phyloP scores from a whole-genome alignment of 2,113 vertebrate species.

The Cochlearius cochlearius region DNA sequence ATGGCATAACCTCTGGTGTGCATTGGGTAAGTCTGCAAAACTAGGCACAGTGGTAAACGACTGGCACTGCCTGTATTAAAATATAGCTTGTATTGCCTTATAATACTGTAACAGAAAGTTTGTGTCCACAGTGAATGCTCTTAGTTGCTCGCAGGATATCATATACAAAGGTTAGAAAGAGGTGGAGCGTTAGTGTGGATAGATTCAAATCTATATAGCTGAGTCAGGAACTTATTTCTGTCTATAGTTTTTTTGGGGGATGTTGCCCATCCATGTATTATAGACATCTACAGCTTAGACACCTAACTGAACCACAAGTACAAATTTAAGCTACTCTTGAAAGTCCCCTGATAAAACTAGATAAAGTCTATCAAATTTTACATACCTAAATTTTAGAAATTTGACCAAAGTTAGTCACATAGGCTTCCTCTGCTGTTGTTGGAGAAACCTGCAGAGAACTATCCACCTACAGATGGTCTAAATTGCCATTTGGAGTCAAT shows the following conservation, averaged over 20 bases:
- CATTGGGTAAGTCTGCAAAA: neutral
- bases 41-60: neutral
- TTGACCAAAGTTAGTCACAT: neutral
- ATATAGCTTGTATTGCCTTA: neutral
- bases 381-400: neutral
- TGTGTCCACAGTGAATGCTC: neutral
- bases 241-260: rapidly evolving
- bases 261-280: neutral
- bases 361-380: neutral
- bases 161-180: neutral
- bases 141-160: neutral
- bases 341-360: neutral
- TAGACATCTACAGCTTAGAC: neutral
- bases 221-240: neutral
- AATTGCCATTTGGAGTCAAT: neutral
- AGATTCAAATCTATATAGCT: neutral
- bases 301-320: neutral
- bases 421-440: neutral
- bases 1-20: neutral
- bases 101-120: neutral
- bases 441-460: neutral
- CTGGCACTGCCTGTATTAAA: neutral
- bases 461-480: neutral
- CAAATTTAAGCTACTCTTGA: neutral
- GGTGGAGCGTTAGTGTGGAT: neutral